phyloP scores from a whole-genome alignment of 92 coral and sea anemone genomes.

The Porites divaricata region DNA sequence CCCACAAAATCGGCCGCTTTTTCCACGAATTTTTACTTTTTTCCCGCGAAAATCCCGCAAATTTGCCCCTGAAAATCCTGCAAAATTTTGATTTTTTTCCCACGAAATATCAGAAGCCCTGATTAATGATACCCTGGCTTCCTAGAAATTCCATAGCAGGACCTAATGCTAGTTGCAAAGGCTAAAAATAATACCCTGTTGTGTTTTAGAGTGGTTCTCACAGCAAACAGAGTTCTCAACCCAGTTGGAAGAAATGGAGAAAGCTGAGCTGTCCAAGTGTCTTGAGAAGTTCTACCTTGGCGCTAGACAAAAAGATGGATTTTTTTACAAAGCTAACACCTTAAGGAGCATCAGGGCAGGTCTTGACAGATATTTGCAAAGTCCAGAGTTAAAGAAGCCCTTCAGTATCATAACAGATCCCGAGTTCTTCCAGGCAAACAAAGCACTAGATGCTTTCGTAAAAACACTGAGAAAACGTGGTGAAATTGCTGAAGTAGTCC shows the following conservation, averaged over 20 bases:
- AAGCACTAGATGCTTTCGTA: slow-evolving; percentile 2
- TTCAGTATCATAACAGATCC: slow-evolving; percentile 6
- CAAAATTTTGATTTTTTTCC: background rate
- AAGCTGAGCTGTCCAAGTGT: background rate
- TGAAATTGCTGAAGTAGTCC: slow-evolving; percentile 26
- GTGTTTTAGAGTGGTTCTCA: slow-evolving; percentile 15
- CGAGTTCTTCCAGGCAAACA: background rate
- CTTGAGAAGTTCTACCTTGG: slow-evolving; percentile 2
- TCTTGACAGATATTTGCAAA: slow-evolving; percentile 9
- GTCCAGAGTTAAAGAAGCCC: background rate
- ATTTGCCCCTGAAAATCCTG: no score
- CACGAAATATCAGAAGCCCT: background rate
- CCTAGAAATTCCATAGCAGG: no score
- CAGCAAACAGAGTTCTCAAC: background rate
- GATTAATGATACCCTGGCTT: background rate
- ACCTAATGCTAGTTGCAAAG: background rate
- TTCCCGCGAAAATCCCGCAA: no score
- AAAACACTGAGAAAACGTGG: slow-evolving; percentile 28
- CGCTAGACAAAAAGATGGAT: slow-evolving; percentile 6
- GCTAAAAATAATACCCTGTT: background rate
- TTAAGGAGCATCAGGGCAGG: background rate
- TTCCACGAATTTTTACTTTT: no score
- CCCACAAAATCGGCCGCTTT: no score
- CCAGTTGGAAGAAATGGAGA: background rate
- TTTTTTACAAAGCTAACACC: background rate